Percentiles rank a stretch among this genome's conserved stretches.
Conservation (phyloP, 2,888 invertebrate species). For the Deroplatys truncata region DNA sequence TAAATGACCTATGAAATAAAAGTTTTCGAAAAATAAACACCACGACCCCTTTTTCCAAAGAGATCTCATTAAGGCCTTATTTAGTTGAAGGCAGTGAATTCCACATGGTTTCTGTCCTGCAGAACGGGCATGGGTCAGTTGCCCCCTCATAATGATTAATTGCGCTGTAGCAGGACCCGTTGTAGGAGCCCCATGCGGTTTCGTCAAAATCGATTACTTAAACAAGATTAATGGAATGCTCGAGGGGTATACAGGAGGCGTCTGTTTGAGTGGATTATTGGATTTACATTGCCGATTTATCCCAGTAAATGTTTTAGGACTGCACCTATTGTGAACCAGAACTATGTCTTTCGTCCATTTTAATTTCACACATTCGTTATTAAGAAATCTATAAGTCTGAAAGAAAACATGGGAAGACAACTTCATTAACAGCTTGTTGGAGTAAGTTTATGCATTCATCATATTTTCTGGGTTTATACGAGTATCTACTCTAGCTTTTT, state of each 20-base stretch:
- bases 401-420: no score
- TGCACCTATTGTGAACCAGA: not conserved
- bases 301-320: not conserved
- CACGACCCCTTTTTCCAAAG: not conserved
- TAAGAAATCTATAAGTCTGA: no score
- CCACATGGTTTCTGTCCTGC: not conserved
- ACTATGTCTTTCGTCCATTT: not conserved
- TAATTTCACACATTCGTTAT: no score
- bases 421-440: no score
- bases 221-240: conserved; percentile 12
- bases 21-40: not conserved
- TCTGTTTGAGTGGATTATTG: not conserved
- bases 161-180: not conserved
- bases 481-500: no score
- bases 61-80: not conserved
- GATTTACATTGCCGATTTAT: not conserved
- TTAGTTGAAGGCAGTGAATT: not conserved
- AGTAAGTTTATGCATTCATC: no score
- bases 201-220: conserved; percentile 18
- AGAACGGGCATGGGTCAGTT: not conserved
- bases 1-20: no score
- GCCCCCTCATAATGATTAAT: not conserved
- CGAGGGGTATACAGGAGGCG: not conserved
- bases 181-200: not conserved
- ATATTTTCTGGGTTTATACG: no score